phyloP scores from a whole-genome alignment of 2,797 vertebrate genomes.

The Corythornis leucogaster region DNA sequence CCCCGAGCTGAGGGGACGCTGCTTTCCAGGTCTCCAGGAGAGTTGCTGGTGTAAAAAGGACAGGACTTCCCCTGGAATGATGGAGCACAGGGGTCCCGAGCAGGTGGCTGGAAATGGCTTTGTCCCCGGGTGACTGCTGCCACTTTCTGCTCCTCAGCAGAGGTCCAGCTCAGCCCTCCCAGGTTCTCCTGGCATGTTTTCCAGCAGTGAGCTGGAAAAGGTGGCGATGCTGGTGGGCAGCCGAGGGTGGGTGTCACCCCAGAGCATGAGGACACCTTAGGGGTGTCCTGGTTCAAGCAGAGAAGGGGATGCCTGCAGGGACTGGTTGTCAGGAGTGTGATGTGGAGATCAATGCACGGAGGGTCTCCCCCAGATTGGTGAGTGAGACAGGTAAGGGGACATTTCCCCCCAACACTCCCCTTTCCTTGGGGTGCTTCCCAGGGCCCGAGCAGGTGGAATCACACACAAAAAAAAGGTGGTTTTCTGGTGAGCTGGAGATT shows the following conservation, averaged over 20 bases:
- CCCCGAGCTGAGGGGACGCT: neutral
- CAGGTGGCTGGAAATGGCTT: neutral
- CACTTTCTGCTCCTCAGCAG: neutral
- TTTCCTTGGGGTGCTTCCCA: neutral
- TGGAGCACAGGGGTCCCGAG: rapidly evolving
- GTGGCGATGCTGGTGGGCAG: neutral
- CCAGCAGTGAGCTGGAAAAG: neutral
- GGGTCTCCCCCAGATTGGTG: rapidly evolving
- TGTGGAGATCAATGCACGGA: rapidly evolving
- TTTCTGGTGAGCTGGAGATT: neutral
- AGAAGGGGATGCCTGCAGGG: neutral
- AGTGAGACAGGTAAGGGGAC: neutral
- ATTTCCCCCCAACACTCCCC: neutral
- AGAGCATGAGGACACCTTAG: rapidly evolving
- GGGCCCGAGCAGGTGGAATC: neutral
- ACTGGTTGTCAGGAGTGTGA: rapidly evolving
- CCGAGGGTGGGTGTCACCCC: neutral
- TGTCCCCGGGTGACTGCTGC: neutral
- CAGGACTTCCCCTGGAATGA: rapidly evolving
- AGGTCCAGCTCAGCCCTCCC: neutral
- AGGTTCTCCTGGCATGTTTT: rapidly evolving
- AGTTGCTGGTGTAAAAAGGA: neutral
- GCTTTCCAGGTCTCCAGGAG: neutral
- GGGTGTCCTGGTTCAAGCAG: neutral
- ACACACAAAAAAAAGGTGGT: rapidly evolving